phyloP scores from a whole-genome alignment of 2,113 vertebrate genomes.

The Malurus cyaneus region DNA sequence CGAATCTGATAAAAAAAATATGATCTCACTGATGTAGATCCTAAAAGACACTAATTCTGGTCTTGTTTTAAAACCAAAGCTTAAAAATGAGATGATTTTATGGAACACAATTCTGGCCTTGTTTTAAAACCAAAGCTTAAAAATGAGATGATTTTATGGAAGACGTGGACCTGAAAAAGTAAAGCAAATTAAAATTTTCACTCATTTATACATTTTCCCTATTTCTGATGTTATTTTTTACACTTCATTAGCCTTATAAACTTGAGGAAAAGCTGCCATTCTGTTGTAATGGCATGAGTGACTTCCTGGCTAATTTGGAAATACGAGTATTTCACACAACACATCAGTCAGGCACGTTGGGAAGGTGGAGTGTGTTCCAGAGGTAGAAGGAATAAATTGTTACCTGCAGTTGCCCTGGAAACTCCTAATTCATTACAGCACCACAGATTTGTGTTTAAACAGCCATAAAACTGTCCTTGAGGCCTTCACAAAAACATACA shows the following conservation, averaged over 20 bases:
- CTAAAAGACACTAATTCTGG: background rate
- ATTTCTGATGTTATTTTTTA: background rate
- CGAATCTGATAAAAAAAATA: background rate
- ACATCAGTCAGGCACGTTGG: background rate
- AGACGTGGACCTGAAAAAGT: background rate
- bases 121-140: background rate
- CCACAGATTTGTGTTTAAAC: constrained; percentile 5
- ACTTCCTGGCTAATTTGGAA: background rate
- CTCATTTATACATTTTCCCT: background rate
- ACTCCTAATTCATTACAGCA: constrained; percentile 26
- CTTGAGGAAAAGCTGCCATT: background rate
- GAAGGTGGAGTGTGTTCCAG: background rate
- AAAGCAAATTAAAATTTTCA: background rate
- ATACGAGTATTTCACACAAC: background rate
- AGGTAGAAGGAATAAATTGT: background rate
- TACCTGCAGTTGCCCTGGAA: constrained; percentile 36
- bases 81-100: too few species aligned
- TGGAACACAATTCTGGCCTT: background rate
- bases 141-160: background rate
- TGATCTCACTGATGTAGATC: background rate
- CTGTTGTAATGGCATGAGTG: background rate
- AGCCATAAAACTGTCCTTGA: background rate
- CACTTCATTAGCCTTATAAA: background rate
- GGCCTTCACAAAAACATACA: background rate
- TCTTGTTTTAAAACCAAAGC: background rate